Conservation (phyloP, 2,888 invertebrate species). For the Erebia epiphron region DNA sequence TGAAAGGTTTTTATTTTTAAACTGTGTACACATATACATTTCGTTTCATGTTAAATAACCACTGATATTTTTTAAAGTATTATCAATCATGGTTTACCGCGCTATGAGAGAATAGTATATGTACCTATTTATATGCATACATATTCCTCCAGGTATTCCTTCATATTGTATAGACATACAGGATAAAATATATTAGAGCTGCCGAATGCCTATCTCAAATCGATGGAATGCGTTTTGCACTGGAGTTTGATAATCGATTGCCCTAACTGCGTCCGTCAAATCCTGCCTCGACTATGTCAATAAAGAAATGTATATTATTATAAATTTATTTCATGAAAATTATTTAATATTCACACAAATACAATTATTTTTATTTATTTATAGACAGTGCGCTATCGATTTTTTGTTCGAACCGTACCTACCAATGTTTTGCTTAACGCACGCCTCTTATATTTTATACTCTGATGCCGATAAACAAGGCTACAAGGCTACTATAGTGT, state of each 20-base stretch:
- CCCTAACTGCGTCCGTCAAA: slow-evolving; percentile 48
- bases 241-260: slow-evolving; percentile 34
- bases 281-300: slow-evolving; percentile 53
- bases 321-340: slow-evolving; percentile 59
- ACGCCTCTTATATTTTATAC: slow-evolving; percentile 43
- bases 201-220: background rate
- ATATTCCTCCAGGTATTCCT: too few relatives aligned
- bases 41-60: too few relatives aligned
- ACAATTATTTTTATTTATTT: slow-evolving; percentile 52
- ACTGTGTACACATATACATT: too few relatives aligned
- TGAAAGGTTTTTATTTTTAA: too few relatives aligned
- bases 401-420: slow-evolving; percentile 56
- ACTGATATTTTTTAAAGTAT: too few relatives aligned
- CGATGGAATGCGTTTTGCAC: slow-evolving; percentile 36
- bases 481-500: background rate
- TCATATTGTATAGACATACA: too few relatives aligned
- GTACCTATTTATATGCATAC: too few relatives aligned
- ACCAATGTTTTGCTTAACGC: slow-evolving; percentile 69
- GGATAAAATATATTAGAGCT: too few relatives aligned
- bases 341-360: slow-evolving; percentile 65
- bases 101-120: too few relatives aligned
- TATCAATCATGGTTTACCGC: too few relatives aligned
- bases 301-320: slow-evolving; percentile 50
- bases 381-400: slow-evolving; percentile 58
- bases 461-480: slow-evolving; percentile 25